Evolutionary conservation across 2,113 vertebrate genomes (phyloP), one percentile per base, ranked within the genome.

Genomic region (Meles meles): DNA sequence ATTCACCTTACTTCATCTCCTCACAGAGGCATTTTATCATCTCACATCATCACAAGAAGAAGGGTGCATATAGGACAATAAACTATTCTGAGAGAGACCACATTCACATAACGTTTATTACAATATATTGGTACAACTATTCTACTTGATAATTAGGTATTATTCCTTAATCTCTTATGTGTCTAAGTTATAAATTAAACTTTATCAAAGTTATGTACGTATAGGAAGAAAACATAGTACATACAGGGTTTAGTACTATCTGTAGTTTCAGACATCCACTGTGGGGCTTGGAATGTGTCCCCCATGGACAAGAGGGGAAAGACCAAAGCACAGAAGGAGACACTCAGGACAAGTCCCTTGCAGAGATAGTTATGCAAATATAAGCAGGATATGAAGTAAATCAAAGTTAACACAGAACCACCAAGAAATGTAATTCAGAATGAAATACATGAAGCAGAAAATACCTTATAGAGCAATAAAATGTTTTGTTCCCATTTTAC

Each of bases 401-500:
- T 76, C 92, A 93, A 90, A 93, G 88, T 29, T 88, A 90, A 92
- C 23, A 79, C 17, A 93, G 61, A 85, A 93, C 94, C 52, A 95
- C 83, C 42, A 96, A 67, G 88, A 97, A 93, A 93, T 42, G 57
- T 13, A 95, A 97, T 81, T 97, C 93, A 92, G 39, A 92, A 93
- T 52, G 86, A 98, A 95, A 97, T 83, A 94, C 57, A n/a, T 14
- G 27, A 94, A 82, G 47, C 61, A 94, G 88, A 83, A 96, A 97
- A 72, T 79, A 84, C 44, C 93, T 90, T 37, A 88, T 2, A 85
- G 82, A 57, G 85, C 67, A 94, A 93, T 93, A 96, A 93, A 92
- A 96, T 94, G 55, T 57, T 95, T 69, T 89, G n/a, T 74, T 94
- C 57, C 71, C 34, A 83, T 80, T 94, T 57, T 89, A 29, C 94